phyloP scores from a whole-genome alignment of 2,113 vertebrate genomes.

The Oenanthe oenanthe region DNA sequence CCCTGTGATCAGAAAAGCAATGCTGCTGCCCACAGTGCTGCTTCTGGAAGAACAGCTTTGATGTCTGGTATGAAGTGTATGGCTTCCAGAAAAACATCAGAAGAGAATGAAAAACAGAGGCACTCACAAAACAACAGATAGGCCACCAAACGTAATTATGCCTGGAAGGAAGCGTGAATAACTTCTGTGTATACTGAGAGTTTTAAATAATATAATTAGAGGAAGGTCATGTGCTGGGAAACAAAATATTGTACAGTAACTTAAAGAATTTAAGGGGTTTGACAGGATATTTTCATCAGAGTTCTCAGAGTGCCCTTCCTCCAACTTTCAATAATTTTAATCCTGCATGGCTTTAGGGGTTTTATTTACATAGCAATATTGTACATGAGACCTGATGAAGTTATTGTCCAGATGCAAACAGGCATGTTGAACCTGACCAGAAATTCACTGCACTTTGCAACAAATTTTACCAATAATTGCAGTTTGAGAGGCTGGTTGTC shows the following conservation, averaged over 20 bases:
- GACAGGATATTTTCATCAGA: not conserved
- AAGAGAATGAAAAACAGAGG: not conserved
- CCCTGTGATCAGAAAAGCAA: not conserved
- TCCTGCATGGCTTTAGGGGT: not conserved
- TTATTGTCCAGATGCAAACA: not conserved
- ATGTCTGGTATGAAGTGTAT: not conserved
- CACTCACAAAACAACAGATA: not conserved
- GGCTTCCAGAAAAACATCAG: not conserved
- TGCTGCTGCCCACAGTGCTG: not conserved
- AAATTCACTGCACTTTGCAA: not conserved
- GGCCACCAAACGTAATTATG: not conserved
- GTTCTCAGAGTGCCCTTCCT: not conserved
- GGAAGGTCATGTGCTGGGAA: not conserved
- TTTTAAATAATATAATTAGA: slow-evolving; percentile 27
- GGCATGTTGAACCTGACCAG: not conserved
- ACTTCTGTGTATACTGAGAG: not conserved
- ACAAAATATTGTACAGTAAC: not conserved
- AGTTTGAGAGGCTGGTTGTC: not conserved
- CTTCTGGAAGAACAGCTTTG: not conserved
- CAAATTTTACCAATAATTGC: not conserved
- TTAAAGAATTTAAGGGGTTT: not conserved
- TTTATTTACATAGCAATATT: not conserved
- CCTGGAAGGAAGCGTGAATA: not conserved
- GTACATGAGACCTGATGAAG: not conserved
- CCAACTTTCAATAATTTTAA: not conserved